A percentile compares a stretch with the other conserved stretches of the same genome.
These are phyloP conservation scores for Scopus umbretta DNA, from an alignment of 2,113 vertebrate species.

Conservation along the genomic window DNA sequence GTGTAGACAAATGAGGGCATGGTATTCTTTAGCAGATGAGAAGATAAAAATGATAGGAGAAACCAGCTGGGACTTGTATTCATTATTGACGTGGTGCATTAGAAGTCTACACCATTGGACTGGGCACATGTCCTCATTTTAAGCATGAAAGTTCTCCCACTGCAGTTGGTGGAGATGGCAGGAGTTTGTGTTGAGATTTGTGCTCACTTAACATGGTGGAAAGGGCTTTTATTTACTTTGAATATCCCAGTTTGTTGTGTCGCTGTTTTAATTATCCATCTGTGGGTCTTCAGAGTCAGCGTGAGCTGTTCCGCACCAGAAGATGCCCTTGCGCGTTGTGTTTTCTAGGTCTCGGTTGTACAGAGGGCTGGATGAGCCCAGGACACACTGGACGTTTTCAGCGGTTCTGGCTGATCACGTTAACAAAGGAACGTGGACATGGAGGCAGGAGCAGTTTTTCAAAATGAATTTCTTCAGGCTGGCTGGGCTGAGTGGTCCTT, in stretches of 20 bases:
- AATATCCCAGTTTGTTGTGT: not conserved
- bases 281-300: not conserved
- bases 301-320: not conserved
- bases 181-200: not conserved
- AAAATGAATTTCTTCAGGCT: not conserved
- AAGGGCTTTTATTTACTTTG: not conserved
- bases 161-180: not conserved
- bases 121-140: accelerated
- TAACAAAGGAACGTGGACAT: not conserved
- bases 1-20: not conserved
- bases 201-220: not conserved
- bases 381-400: not conserved
- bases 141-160: not conserved
- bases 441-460: not conserved
- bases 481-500: not conserved
- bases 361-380: not conserved
- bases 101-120: accelerated
- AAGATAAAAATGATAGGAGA: not conserved
- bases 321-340: accelerated
- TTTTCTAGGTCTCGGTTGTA: not conserved
- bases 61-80: not conserved
- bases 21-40: not conserved
- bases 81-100: accelerated
- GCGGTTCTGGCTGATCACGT: not conserved
- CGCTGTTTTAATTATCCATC: not conserved